A percentile compares a stretch with the other conserved stretches of the same genome.
Evolutionary conservation across 2,888 invertebrate species (phyloP).

Genomic region (Stenichneumon culpator): DNA sequence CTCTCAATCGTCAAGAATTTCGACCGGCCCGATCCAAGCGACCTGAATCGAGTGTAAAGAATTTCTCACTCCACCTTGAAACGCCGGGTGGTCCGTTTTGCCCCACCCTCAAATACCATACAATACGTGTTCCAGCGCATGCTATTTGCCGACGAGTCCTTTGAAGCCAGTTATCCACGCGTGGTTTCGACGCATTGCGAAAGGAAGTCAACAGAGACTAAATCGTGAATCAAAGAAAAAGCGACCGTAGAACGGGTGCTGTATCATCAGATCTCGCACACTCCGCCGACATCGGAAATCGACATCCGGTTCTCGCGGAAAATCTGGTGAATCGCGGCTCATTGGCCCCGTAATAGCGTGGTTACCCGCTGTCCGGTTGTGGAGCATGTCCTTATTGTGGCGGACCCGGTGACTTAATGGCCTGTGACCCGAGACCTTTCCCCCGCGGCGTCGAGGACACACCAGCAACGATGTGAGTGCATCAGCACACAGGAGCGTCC

Average conservation of each 20-base stretch:
- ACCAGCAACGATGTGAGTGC: conserved; percentile 1
- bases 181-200: not conserved
- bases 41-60: not conserved
- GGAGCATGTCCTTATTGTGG: conserved; percentile 81
- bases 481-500: not conserved
- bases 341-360: conserved; percentile 84
- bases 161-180: conserved; percentile 18
- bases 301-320: conserved; percentile 78
- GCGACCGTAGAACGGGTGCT: not conserved
- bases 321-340: conserved; percentile 82
- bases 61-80: not conserved
- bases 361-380: conserved; percentile 82
- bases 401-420: conserved; percentile 81
- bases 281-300: conserved; percentile 48
- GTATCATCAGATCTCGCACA: conserved; percentile 2
- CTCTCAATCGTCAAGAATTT: too few species aligned
- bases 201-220: conserved; percentile 2
- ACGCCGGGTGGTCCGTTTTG: not conserved
- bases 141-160: conserved; percentile 13
- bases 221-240: conserved; percentile 9
- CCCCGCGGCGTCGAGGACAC: conserved; percentile 64
- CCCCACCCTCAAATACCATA: not conserved
- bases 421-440: conserved; percentile 78
- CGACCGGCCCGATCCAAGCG: not conserved
- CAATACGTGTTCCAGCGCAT: not conserved